A percentile compares a stretch with the other conserved stretches of the same genome.
Conservation (phyloP, 2,888 invertebrate species). For the Mactromeris polynyma region DNA sequence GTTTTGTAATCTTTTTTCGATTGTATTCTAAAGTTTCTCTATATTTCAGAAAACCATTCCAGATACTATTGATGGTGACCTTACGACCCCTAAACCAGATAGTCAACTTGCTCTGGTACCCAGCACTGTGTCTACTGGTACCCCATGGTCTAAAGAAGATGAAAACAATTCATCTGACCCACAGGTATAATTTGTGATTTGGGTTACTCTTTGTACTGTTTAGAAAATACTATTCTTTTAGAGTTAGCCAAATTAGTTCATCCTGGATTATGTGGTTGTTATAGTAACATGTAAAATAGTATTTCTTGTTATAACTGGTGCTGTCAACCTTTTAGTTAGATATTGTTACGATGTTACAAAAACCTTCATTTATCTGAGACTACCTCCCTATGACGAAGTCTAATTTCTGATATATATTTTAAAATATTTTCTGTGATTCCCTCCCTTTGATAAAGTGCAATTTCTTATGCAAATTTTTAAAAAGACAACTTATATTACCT, state of each 20-base stretch:
- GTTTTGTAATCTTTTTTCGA: no score
- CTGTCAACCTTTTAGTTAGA: no score
- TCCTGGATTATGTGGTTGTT: neutral
- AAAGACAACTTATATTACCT: no score
- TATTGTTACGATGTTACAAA: no score
- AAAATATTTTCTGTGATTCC: no score
- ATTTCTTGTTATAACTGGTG: neutral
- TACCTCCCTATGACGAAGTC: no score
- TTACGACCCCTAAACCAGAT: conserved; percentile 34
- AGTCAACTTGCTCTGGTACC: conserved; percentile 58
- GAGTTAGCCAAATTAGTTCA: neutral
- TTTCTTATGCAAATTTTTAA: no score
- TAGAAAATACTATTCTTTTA: neutral
- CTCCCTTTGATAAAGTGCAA: no score
- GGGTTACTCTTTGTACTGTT: neutral
- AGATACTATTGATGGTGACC: conserved; percentile 57
- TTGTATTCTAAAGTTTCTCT: conserved; percentile 19
- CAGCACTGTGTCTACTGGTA: conserved; percentile 41
- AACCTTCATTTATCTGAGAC: no score
- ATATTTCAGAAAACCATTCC: conserved; percentile 67
- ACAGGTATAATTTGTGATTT: conserved; percentile 54
- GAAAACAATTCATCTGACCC: conserved; percentile 72
- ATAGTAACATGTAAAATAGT: neutral
- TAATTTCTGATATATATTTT: no score
- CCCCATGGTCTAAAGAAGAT: conserved; percentile 66